Conservation (phyloP, 2,888 invertebrate genomes). For the Synergus japonicus region DNA sequence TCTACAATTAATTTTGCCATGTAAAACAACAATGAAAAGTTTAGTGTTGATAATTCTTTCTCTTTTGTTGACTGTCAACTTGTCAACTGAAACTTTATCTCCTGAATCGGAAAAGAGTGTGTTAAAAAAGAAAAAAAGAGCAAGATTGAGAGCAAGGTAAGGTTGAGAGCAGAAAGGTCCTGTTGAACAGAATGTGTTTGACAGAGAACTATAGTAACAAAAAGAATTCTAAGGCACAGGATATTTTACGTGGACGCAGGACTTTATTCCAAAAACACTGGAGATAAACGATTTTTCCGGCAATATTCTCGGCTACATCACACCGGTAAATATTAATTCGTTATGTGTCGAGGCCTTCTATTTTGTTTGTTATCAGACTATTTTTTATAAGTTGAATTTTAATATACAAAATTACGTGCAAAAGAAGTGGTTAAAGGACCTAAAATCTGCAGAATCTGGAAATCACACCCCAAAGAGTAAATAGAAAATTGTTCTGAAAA, state of each 20-base stretch:
- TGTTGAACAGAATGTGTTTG: conserved; percentile 83
- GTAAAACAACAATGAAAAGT: not conserved
- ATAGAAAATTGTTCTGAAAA: not conserved
- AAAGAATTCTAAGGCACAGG: conserved; percentile 83
- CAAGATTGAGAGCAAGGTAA: conserved; percentile 57
- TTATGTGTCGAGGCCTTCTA: too few species aligned
- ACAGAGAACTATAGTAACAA: conserved; percentile 85
- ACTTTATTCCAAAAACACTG: conserved; percentile 86
- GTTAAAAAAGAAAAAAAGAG: conserved; percentile 50
- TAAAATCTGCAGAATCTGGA: conserved; percentile 81
- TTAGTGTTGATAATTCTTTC: not conserved
- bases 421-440: conserved; percentile 88
- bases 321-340: conserved; percentile 83
- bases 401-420: conserved; percentile 81
- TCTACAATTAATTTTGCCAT: too few species aligned
- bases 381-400: not conserved
- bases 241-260: conserved; percentile 88
- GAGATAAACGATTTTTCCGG: conserved; percentile 84
- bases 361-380: too few species aligned
- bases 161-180: conserved; percentile 79
- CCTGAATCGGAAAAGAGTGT: conserved; percentile 49
- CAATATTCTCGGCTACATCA: conserved; percentile 92
- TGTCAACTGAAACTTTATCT: conserved; percentile 53
- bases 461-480: conserved; percentile 81
- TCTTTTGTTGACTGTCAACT: not conserved